A percentile compares a stretch with the other conserved stretches of the same genome.
Conservation (phyloP, 2,113 vertebrate genomes). For the Piprites chloris region DNA sequence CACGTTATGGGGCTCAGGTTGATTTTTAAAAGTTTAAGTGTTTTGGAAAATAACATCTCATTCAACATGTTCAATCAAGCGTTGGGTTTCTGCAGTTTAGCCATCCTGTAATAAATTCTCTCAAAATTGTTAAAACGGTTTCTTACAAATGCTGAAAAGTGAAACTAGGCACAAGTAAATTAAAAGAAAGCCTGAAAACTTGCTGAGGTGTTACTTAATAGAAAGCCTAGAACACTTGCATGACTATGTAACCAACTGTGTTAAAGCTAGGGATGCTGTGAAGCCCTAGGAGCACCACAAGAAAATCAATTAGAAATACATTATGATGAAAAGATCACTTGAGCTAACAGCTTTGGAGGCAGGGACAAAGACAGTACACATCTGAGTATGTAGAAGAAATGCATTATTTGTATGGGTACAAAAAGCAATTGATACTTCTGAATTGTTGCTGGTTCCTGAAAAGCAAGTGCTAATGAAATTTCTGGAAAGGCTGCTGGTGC, state of each 20-base stretch:
- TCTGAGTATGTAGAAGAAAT: rapidly evolving
- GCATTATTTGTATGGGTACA: not conserved
- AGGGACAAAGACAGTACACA: not conserved
- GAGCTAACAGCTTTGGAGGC: not conserved
- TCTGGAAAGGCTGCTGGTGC: not conserved
- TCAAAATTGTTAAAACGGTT: not conserved
- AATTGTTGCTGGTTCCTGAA: not conserved
- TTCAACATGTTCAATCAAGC: not conserved
- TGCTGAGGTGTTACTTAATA: not conserved
- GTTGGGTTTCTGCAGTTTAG: not conserved
- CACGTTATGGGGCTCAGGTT: not conserved
- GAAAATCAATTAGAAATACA: not conserved
- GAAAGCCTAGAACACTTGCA: not conserved
- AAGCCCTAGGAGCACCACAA: not conserved
- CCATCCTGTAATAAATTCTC: not conserved
- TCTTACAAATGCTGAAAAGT: conserved; percentile 3
- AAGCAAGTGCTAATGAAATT: not conserved
- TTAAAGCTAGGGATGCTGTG: not conserved
- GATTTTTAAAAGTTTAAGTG: conserved; percentile 1
- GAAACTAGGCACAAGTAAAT: not conserved
- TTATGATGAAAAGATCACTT: not conserved
- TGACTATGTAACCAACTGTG: not conserved
- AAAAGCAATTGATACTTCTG: not conserved
- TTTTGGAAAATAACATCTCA: conserved; percentile 13
- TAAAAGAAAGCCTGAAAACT: not conserved